A percentile compares a stretch with the other conserved stretches of the same genome.
Conservation (phyloP, 1,140 invertebrate species). For the Zaprionus camerounensis region DNA sequence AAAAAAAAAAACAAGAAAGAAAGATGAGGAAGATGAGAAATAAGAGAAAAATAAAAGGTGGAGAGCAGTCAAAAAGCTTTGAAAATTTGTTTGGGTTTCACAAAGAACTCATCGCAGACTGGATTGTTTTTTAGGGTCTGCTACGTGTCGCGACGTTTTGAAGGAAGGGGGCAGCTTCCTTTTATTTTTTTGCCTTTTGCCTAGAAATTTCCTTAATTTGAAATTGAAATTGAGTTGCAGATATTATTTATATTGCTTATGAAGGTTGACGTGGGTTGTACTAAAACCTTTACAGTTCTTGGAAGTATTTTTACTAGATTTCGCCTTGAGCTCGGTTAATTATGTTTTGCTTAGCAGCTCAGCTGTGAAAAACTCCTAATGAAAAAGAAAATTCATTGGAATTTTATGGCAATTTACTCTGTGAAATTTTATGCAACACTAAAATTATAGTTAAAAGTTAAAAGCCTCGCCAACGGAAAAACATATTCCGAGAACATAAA, state of each 20-base stretch:
- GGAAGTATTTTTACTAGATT: neutral
- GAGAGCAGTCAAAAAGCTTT: slow-evolving; percentile 11
- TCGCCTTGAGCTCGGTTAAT: neutral
- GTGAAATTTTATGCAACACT: neutral
- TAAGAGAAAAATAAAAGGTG: neutral
- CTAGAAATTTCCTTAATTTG: slow-evolving; percentile 38
- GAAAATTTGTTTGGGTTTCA: slow-evolving; percentile 16
- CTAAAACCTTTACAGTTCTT: slow-evolving; percentile 8
- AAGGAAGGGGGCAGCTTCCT: no score
- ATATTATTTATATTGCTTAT: slow-evolving; percentile 41
- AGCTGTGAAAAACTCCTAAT: neutral
- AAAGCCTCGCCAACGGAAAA: no score
- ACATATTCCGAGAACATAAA: no score
- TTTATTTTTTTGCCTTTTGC: neutral
- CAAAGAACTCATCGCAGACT: slow-evolving; percentile 2
- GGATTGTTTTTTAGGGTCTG: slow-evolving; percentile 20
- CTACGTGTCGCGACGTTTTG: slow-evolving; percentile 22
- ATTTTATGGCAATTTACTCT: neutral
- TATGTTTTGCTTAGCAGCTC: neutral
- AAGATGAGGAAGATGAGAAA: neutral
- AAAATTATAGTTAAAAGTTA: no score
- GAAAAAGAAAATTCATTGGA: neutral
- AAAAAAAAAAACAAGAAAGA: slow-evolving; percentile 8
- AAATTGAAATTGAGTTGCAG: slow-evolving; percentile 40
- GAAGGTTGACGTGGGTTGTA: slow-evolving; percentile 9